Evolutionary conservation across 2,888 invertebrate genomes (phyloP).

Genomic region (Xylocampa areola): DNA sequence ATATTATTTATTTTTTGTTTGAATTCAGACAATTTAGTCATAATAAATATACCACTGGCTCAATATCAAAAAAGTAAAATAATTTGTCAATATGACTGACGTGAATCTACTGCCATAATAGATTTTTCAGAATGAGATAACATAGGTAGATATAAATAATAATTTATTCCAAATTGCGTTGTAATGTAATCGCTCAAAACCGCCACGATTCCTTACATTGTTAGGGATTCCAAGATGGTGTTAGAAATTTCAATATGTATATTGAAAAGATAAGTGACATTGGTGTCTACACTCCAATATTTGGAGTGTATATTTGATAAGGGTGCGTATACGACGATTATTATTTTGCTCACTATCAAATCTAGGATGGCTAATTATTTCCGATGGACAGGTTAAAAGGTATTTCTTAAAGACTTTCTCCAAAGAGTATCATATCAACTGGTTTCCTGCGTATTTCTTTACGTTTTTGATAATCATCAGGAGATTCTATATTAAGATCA

Average conservation of each 20-base stretch:
- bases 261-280: conserved; percentile 6
- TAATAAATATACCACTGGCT: conserved; percentile 8
- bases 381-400: too few relatives aligned
- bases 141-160: conserved; percentile 10
- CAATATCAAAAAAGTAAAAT: neutral
- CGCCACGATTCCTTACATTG: conserved; percentile 19
- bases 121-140: conserved; percentile 53
- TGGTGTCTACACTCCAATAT: conserved; percentile 37
- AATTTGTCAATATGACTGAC: conserved; percentile 7
- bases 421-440: too few relatives aligned
- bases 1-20: too few relatives aligned
- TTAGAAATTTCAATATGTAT: conserved; percentile 34
- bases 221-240: conserved; percentile 35
- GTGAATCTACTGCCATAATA: conserved; percentile 12
- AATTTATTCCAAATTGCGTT: conserved; percentile 40
- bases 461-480: too few relatives aligned
- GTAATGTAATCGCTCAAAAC: conserved; percentile 39
- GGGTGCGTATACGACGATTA: conserved; percentile 19
- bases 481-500: too few relatives aligned
- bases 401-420: too few relatives aligned
- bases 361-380: too few relatives aligned
- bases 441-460: too few relatives aligned
- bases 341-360: too few relatives aligned
- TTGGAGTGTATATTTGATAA: conserved; percentile 29
- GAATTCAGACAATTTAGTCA: too few relatives aligned